phyloP scores from a whole-genome alignment of 1,140 invertebrate genomes.

The Heliothis virescens region DNA sequence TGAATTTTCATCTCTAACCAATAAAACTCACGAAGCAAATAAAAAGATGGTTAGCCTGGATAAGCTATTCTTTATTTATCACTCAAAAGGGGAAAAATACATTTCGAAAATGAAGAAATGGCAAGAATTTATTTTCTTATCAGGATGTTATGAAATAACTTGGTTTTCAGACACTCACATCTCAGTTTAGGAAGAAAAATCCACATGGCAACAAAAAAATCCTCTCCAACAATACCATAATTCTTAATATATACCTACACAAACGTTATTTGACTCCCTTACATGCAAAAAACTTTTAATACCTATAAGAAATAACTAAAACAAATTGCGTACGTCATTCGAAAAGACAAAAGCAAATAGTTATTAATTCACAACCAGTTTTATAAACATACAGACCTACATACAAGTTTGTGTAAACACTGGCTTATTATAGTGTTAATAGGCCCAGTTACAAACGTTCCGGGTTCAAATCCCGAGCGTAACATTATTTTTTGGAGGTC shows the following conservation, averaged over 20 bases:
- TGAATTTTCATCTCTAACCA: not conserved
- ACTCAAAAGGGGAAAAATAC: too few relatives aligned
- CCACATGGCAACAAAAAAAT: not conserved
- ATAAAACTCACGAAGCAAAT: not conserved
- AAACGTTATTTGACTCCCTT: not conserved
- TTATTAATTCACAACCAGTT: not conserved
- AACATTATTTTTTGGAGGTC: slow-evolving; percentile 67
- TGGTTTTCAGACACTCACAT: too few relatives aligned
- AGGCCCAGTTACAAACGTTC: slow-evolving; percentile 64
- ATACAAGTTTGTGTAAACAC: slow-evolving; percentile 15
- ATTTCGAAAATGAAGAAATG: too few relatives aligned
- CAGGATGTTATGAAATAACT: too few relatives aligned
- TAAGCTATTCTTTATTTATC: too few relatives aligned
- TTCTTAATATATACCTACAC: too few relatives aligned
- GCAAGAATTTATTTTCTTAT: too few relatives aligned
- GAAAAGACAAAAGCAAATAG: slow-evolving; percentile 1
- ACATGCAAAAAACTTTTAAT: not conserved
- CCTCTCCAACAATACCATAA: not conserved
- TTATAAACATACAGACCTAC: slow-evolving; percentile 39
- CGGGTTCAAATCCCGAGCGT: slow-evolving; percentile 74
- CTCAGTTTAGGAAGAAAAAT: not conserved
- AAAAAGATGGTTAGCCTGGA: too few relatives aligned
- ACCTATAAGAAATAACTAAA: not conserved
- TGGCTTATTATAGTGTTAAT: slow-evolving; percentile 59
- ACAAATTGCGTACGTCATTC: not conserved